These are phyloP conservation scores for Scomber japonicus DNA, from an alignment of 2,113 vertebrate species.

Conservation along the genomic window DNA sequence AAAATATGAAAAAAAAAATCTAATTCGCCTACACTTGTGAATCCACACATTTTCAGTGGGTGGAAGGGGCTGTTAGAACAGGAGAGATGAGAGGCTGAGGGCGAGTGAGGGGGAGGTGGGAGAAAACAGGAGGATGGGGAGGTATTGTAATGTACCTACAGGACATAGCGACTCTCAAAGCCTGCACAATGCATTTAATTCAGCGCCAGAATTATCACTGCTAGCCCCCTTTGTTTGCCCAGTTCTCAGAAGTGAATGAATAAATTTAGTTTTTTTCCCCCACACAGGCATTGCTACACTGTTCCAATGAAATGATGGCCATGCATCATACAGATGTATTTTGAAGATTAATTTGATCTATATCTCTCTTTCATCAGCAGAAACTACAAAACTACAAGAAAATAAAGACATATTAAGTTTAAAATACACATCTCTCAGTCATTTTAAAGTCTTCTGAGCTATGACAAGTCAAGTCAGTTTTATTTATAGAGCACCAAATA, in stretches of 20 bases:
- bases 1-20: constrained; percentile 40
- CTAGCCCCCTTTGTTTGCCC: constrained; percentile 17
- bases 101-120: constrained; percentile 74
- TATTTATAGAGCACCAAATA: too few relatives aligned
- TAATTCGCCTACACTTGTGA: constrained; percentile 60
- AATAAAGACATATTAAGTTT: too few relatives aligned
- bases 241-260: constrained; percentile 21
- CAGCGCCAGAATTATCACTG: constrained; percentile 9
- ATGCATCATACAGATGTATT: too few relatives aligned
- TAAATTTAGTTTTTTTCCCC: not conserved
- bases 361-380: too few relatives aligned
- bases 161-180: constrained; percentile 49
- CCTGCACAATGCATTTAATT: constrained; percentile 41
- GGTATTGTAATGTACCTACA: constrained; percentile 56
- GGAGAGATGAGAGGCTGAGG: constrained; percentile 74
- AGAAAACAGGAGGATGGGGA: constrained; percentile 68
- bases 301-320: too few relatives aligned
- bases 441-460: too few relatives aligned
- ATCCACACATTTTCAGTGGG: constrained; percentile 80
- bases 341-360: too few relatives aligned
- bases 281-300: too few relatives aligned
- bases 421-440: too few relatives aligned
- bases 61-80: constrained; percentile 72
- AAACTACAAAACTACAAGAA: too few relatives aligned
- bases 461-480: too few relatives aligned